phyloP scores from a whole-genome alignment of 2,113 vertebrate genomes.

The Halcyon malimbica region DNA sequence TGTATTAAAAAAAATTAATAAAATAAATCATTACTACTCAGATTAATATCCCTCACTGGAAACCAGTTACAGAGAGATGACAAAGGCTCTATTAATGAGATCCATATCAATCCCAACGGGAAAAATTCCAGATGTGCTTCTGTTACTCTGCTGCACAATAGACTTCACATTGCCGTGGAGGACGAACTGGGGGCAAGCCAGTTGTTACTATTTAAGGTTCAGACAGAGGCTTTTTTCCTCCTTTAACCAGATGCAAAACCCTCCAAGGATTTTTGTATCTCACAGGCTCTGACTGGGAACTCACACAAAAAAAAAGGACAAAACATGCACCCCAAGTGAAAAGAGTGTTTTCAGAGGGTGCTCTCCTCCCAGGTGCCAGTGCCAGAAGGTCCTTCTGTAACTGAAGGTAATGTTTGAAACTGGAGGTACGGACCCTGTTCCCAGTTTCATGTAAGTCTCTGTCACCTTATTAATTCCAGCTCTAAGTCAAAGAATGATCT shows the following conservation, averaged over 20 bases:
- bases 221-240: slow-evolving; percentile 13
- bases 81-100: slow-evolving; percentile 33
- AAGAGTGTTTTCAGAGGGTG: background rate
- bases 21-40: background rate
- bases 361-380: background rate
- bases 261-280: background rate
- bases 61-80: background rate
- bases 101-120: background rate
- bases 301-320: background rate
- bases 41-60: background rate
- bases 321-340: background rate
- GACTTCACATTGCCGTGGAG: background rate
- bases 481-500: slow-evolving; percentile 3
- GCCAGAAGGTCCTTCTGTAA: background rate
- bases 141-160: slow-evolving; percentile 22
- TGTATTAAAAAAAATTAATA: background rate
- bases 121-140: slow-evolving; percentile 46
- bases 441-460: background rate
- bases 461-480: slow-evolving; percentile 7
- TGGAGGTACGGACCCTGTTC: background rate
- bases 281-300: background rate
- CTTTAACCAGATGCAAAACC: slow-evolving; percentile 18
- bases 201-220: slow-evolving; percentile 6
- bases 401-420: background rate
- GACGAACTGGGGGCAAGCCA: background rate